Percentiles rank a stretch among this genome's conserved stretches.
These are phyloP conservation scores for Cyanistes caeruleus DNA, from an alignment of 2,113 vertebrate genomes.

Conservation along the genomic window DNA sequence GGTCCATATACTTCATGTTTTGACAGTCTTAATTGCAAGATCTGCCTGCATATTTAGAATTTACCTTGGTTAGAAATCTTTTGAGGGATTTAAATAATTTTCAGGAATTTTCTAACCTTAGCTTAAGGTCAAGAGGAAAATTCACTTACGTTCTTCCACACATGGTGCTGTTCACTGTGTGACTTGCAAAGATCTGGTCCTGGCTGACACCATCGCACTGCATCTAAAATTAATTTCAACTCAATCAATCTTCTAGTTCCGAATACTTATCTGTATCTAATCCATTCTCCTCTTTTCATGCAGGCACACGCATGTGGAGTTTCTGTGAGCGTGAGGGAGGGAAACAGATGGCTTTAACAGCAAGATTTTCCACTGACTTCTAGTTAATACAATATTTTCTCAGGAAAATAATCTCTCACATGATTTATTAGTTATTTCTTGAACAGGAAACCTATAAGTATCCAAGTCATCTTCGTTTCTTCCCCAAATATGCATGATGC, in stretches of 20 bases:
- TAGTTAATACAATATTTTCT: conserved; percentile 49
- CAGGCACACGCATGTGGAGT: neutral
- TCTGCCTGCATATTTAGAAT: neutral
- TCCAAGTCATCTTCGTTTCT: conserved; percentile 13
- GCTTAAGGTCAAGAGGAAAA: conserved; percentile 5
- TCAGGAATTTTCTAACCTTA: neutral
- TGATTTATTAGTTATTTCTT: conserved; percentile 45
- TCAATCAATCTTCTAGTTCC: conserved; percentile 9
- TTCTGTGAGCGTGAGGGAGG: conserved; percentile 1
- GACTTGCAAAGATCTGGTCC: conserved; percentile 38
- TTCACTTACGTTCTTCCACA: neutral
- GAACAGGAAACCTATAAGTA: neutral
- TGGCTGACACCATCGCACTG: conserved; percentile 44
- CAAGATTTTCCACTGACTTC: conserved; percentile 26
- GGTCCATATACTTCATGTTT: neutral
- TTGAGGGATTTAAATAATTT: neutral
- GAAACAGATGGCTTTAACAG: conserved; percentile 56
- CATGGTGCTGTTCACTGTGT: neutral
- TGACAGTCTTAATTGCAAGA: neutral
- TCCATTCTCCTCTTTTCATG: conserved; percentile 1
- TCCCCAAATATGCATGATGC: neutral
- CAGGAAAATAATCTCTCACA: neutral
- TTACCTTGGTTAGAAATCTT: neutral
- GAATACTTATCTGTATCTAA: conserved; percentile 14
- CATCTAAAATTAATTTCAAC: conserved; percentile 52